Conservation (phyloP, 2,797 vertebrate genomes). For the Trematomus bernacchii region DNA sequence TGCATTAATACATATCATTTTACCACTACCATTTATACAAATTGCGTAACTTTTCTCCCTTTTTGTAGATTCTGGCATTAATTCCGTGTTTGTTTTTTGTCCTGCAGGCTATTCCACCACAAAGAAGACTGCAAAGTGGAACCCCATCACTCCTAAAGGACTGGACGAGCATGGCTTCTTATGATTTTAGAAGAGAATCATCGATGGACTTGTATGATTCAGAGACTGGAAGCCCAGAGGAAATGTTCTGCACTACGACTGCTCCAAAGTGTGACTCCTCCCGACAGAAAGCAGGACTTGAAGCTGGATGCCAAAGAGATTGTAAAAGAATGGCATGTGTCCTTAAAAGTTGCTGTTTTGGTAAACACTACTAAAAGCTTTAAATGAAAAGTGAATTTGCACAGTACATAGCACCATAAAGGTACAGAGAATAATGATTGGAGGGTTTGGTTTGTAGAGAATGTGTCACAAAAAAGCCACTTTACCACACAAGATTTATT, state of each 20-base stretch:
- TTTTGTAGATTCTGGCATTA: neutral
- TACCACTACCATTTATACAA: too few species aligned
- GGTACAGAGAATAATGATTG: constrained; percentile 47
- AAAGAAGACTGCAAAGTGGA: constrained; percentile 82
- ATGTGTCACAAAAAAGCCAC: constrained; percentile 66
- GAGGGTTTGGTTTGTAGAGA: constrained; percentile 41
- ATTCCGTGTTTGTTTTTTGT: constrained; percentile 11
- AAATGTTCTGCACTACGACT: constrained; percentile 36
- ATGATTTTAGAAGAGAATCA: constrained; percentile 60
- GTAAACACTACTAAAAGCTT: constrained; percentile 51
- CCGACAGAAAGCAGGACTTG: constrained; percentile 29
- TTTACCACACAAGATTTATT: constrained; percentile 56
- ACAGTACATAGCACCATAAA: constrained; percentile 49
- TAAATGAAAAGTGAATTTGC: constrained; percentile 66
- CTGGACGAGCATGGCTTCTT: constrained; percentile 86
- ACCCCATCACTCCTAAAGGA: constrained; percentile 82
- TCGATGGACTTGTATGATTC: constrained; percentile 17
- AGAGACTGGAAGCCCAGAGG: constrained; percentile 38
- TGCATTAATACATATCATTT: too few species aligned
- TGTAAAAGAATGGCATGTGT: constrained; percentile 38
- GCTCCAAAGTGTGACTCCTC: constrained; percentile 39
- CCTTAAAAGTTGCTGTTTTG: constrained; percentile 42
- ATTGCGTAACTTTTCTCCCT: too few species aligned
- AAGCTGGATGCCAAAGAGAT: constrained; percentile 76
- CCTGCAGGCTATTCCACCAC: constrained; percentile 74